A percentile compares a stretch with the other conserved stretches of the same genome.
These are phyloP conservation scores for Chionomys nivalis DNA, from an alignment of 2,113 vertebrate species.

Conservation along the genomic window DNA sequence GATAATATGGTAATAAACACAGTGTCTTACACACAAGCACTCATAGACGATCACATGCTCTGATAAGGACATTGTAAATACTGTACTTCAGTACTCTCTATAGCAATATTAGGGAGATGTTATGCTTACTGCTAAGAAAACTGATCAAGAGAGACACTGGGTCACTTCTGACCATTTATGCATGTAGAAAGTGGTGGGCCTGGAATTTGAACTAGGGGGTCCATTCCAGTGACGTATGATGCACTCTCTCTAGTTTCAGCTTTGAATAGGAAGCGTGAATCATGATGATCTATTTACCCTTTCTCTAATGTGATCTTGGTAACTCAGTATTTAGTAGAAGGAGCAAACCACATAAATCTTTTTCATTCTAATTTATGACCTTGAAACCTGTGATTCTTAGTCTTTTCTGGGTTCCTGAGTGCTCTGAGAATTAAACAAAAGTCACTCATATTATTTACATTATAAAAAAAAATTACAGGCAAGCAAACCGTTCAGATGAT, in stretches of 20 bases:
- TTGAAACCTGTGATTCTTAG: neutral
- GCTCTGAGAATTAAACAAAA: neutral
- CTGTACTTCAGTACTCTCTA: neutral
- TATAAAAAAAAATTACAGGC: neutral
- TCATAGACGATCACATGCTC: neutral
- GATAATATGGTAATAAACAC: neutral
- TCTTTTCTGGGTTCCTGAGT: neutral
- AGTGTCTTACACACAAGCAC: neutral
- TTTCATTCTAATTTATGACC: neutral
- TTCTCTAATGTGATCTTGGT: neutral
- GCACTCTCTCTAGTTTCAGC: neutral
- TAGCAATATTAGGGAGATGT: neutral
- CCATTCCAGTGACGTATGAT: neutral
- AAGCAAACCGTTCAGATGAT: neutral
- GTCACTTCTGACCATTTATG: neutral
- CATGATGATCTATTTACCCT: neutral
- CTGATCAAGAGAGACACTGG: neutral
- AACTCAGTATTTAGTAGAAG: conserved; percentile 5
- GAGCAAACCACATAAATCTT: neutral
- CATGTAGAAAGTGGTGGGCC: neutral
- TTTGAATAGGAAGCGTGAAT: neutral
- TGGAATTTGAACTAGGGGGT: neutral
- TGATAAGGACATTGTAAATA: neutral
- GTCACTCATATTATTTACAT: neutral
- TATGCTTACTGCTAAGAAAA: neutral